phyloP scores from a whole-genome alignment of 2,888 invertebrate genomes.

The Acrobasis consociella region DNA sequence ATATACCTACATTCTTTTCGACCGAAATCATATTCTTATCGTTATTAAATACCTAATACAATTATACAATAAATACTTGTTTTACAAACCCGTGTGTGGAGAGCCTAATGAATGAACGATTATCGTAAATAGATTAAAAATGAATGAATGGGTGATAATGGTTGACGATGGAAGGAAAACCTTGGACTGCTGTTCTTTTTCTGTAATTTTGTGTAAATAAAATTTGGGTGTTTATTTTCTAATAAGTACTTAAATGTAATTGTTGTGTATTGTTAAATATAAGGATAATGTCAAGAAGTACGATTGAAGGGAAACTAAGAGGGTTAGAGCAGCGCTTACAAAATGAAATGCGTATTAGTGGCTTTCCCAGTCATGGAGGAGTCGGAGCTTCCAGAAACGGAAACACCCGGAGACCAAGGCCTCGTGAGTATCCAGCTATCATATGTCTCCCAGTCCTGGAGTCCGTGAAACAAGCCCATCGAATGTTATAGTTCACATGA shows the following conservation, averaged over 20 bases:
- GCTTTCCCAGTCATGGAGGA: constrained; percentile 82
- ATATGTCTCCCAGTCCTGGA: not conserved
- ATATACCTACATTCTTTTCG: too few species aligned
- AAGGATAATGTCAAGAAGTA: constrained; percentile 86
- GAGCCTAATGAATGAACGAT: constrained; percentile 30
- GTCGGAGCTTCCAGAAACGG: constrained; percentile 76
- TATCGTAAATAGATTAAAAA: constrained; percentile 36
- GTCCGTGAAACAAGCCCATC: not conserved
- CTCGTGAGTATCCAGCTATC: constrained; percentile 78
- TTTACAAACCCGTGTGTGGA: not conserved
- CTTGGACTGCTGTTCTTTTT: constrained; percentile 71
- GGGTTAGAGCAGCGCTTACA: constrained; percentile 91
- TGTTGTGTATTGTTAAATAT: constrained; percentile 52
- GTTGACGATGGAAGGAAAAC: constrained; percentile 65
- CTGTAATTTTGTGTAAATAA: constrained; percentile 72
- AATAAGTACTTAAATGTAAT: constrained; percentile 67
- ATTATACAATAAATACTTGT: not conserved
- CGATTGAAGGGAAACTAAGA: constrained; percentile 90
- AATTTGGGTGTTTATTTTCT: constrained; percentile 59
- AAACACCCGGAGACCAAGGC: constrained; percentile 84
- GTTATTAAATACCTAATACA: not conserved
- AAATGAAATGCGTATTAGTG: constrained; percentile 82
- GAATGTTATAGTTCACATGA: constrained; percentile 4
- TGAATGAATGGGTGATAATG: constrained; percentile 53
- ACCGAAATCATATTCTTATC: too few species aligned